Evolutionary conservation across 2,797 vertebrate species (phyloP).

Genomic region (Myotis daubentonii): DNA sequence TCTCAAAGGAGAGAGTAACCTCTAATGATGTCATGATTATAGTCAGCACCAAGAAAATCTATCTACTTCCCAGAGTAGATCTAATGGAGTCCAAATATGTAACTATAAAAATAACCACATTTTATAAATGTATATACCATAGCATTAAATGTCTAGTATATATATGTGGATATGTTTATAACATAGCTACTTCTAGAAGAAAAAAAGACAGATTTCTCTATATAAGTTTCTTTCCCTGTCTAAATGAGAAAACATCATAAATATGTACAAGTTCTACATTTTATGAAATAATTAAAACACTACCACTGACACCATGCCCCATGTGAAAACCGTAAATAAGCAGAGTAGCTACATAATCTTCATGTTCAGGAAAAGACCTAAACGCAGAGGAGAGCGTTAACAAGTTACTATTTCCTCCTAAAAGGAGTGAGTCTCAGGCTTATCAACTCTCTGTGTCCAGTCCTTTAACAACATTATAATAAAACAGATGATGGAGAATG

Average conservation of each 20-base stretch:
- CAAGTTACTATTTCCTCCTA: background rate
- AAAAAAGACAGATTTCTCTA: constrained; percentile 43
- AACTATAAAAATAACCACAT: constrained; percentile 63
- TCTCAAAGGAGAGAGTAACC: constrained; percentile 53
- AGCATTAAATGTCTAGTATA: background rate
- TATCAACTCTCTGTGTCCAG: background rate
- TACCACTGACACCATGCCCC: constrained; percentile 26
- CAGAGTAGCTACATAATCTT: constrained; percentile 25
- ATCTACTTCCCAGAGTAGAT: constrained; percentile 41
- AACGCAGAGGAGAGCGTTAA: background rate
- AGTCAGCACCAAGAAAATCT: constrained; percentile 43
- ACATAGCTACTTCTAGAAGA: constrained; percentile 35
- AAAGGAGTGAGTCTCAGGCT: background rate
- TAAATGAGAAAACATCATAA: constrained; percentile 62
- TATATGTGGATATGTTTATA: constrained; percentile 40
- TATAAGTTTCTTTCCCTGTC: constrained; percentile 24
- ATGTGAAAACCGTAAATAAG: constrained; percentile 44
- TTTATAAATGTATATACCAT: constrained; percentile 44
- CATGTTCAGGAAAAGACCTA: constrained; percentile 31
- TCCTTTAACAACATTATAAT: background rate
- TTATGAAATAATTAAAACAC: constrained; percentile 71
- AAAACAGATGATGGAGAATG: background rate
- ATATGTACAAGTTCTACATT: constrained; percentile 55
- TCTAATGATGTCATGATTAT: constrained; percentile 56
- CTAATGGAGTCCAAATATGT: constrained; percentile 49